phyloP scores from a whole-genome alignment of 2,888 invertebrate genomes.

The Emesis castigata region DNA sequence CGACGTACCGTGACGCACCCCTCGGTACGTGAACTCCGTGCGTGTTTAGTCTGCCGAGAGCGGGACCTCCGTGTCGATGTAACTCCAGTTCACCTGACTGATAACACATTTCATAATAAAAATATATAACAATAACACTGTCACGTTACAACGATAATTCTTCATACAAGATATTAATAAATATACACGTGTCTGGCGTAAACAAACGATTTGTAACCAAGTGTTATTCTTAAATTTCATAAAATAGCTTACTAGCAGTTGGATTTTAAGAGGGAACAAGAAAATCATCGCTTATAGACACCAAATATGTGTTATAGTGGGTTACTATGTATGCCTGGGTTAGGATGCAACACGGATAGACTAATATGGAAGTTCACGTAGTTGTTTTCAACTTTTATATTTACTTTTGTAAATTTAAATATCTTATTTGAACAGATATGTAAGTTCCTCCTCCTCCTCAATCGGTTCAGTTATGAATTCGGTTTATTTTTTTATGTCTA shows the following conservation, averaged over 20 bases:
- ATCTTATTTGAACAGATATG: no score
- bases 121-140: not conserved
- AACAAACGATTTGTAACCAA: not conserved
- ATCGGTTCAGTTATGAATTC: no score
- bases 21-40: constrained; percentile 37
- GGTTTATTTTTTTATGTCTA: no score
- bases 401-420: no score
- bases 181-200: not conserved
- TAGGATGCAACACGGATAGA: no score
- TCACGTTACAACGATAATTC: not conserved
- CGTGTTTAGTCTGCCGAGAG: constrained; percentile 57
- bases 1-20: constrained; percentile 74
- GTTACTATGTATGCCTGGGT: no score
- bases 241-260: not conserved
- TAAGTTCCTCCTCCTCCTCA: no score
- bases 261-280: no score
- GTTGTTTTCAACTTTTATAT: no score
- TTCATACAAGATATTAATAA: not conserved
- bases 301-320: no score
- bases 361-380: no score
- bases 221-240: not conserved
- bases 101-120: constrained; percentile 7
- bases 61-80: constrained; percentile 37
- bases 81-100: constrained; percentile 1
- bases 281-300: no score